phyloP scores from a whole-genome alignment of 2,113 vertebrate genomes.

The Catharus minimus region DNA sequence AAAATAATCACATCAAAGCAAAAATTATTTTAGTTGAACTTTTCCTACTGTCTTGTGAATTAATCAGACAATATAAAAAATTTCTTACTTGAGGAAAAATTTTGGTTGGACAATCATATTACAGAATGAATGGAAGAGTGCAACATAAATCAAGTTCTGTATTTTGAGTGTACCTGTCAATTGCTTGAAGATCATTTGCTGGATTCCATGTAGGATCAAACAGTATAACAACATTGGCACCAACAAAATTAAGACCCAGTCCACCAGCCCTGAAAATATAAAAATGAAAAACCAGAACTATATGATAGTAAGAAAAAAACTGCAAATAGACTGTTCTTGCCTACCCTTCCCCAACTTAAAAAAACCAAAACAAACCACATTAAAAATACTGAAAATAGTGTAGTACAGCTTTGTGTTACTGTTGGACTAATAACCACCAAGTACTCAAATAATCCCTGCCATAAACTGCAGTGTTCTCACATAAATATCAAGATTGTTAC shows the following conservation, averaged over 20 bases:
- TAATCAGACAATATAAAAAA: not conserved
- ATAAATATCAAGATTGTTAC: not conserved
- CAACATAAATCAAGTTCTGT: not conserved
- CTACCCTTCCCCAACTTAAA: not conserved
- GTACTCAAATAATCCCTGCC: not conserved
- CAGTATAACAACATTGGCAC: constrained; percentile 92
- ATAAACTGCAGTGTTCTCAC: not conserved
- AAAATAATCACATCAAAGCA: not conserved
- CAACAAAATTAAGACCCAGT: constrained; percentile 94
- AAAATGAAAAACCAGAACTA: not conserved
- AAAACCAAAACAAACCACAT: not conserved
- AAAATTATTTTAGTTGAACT: not conserved
- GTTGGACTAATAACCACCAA: not conserved
- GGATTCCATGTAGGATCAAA: constrained; percentile 99
- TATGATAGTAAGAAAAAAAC: not conserved
- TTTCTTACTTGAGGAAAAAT: not conserved
- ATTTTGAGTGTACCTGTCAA: constrained; percentile 84
- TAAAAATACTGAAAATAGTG: not conserved
- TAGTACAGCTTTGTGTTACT: not conserved
- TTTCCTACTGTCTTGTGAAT: not conserved
- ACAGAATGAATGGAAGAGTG: not conserved
- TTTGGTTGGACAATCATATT: not conserved
- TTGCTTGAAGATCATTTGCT: constrained; percentile 95
- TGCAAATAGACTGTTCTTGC: not conserved
- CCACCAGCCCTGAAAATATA: constrained; percentile 87